Evolutionary conservation across 2,888 invertebrate genomes (phyloP), one percentile per base, ranked within the genome.

Genomic region (Hemicrepidius hirtus): DNA sequence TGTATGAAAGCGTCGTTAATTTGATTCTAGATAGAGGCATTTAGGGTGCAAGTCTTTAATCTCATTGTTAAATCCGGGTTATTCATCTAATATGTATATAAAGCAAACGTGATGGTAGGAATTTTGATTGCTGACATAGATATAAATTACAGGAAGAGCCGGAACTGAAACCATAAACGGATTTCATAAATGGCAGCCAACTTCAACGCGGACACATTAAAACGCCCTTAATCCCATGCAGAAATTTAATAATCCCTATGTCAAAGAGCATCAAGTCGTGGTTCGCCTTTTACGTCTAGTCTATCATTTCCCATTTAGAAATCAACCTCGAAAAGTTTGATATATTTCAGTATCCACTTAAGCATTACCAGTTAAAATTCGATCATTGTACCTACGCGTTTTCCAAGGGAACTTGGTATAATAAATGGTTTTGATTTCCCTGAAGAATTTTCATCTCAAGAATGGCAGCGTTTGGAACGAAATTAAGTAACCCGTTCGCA

Each of bases 161-260:
- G 18, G 3, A 37, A 37, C 37, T 20, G 6, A 57, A 37, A 16
- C 37, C 57, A 35, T 57, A 37, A 57, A 57, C 37, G 57, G 57
- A 40, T 57, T 57, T 57, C 57, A 57, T 57, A 57, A 57, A 57
- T 57, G 57, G 57, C 57, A 57, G 32, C 32, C 55, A 13, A 55
- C 55, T 55, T 35, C 32, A 55, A 20, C 37, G 21, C 37, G 57
- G 57, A 37, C 32, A 18, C 57, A 57, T 57, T 57, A 57, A 40
- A 57, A 57, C 37, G 37, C 5, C 37, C 57, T 53, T 57, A 57
- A 57, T 57, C 57, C 37, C 21, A 18, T 40, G 13, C 37, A 18
- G 37, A 57, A 57, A 57, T 57, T 57, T 57, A 57, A 57, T 57
- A 57, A 57, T 37, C 57, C 57, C n/a, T 28, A 35, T 35, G 37